phyloP scores from a whole-genome alignment of 2,797 vertebrate genomes.

The Avahi laniger region DNA sequence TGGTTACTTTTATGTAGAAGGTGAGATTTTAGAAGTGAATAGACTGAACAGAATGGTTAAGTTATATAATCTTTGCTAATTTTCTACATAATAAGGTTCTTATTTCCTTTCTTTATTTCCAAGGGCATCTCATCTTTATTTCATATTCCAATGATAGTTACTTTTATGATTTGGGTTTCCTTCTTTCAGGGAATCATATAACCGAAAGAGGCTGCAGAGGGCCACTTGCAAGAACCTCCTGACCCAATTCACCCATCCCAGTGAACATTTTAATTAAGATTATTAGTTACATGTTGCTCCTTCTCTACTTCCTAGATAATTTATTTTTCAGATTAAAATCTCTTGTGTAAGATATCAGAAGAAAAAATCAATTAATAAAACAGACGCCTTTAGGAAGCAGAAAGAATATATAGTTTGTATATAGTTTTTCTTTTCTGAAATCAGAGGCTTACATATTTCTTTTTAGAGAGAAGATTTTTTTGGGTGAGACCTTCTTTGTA shows the following conservation, averaged over 20 bases:
- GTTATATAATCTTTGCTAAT: not conserved
- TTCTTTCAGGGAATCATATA: not conserved
- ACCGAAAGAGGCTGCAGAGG: not conserved
- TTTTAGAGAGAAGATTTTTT: not conserved
- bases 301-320: not conserved
- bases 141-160: not conserved
- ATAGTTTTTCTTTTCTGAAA: not conserved
- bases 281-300: not conserved
- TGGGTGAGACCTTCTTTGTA: not conserved
- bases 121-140: not conserved
- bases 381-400: not conserved
- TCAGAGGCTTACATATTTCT: not conserved
- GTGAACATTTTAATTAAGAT: not conserved
- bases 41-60: not conserved
- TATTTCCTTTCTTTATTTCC: not conserved
- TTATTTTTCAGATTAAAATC: conserved; percentile 10
- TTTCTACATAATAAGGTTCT: not conserved
- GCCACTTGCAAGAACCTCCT: not conserved
- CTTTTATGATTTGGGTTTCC: not conserved
- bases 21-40: not conserved
- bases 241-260: not conserved
- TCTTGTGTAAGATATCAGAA: not conserved
- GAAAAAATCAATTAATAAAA: not conserved
- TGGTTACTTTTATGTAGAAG: not conserved
- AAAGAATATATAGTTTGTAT: not conserved